Evolutionary conservation across 1,140 invertebrate species (phyloP).

Genomic region (Drusus annulatus): DNA sequence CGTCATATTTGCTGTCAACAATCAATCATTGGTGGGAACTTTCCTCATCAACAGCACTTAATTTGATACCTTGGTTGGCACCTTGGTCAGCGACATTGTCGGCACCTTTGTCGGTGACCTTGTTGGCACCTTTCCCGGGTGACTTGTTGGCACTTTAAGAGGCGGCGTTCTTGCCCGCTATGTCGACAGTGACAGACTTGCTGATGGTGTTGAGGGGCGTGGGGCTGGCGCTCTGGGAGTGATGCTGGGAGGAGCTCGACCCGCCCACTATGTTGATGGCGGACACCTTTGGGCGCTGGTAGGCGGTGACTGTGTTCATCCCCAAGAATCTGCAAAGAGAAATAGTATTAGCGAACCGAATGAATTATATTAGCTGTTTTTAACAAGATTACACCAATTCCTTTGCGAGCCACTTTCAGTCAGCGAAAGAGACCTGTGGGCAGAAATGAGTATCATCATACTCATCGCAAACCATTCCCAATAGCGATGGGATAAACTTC

Average conservation of each 20-base stretch:
- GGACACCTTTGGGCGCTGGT: conserved; percentile 90
- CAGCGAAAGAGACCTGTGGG: too few species aligned
- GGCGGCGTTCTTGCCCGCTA: conserved; percentile 51
- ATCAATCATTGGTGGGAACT: too few species aligned
- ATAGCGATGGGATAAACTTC: too few species aligned
- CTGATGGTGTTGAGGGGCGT: conserved; percentile 66
- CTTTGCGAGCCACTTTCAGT: too few species aligned
- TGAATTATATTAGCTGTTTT: too few species aligned
- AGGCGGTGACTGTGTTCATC: conserved; percentile 88
- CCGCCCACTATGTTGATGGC: conserved; percentile 84
- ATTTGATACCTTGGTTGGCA: too few species aligned
- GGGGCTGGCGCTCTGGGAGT: conserved; percentile 37
- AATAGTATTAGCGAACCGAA: too few species aligned
- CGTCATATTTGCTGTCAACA: too few species aligned
- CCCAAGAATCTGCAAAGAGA: conserved; percentile 77
- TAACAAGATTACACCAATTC: too few species aligned
- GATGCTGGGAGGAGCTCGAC: not conserved
- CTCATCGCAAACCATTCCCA: too few species aligned
- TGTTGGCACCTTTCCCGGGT: not conserved
- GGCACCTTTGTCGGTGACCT: not conserved
- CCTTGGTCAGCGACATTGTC: not conserved
- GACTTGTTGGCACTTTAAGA: not conserved
- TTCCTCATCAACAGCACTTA: not conserved
- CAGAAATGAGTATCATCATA: too few species aligned
- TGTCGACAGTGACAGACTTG: conserved; percentile 69